Evolutionary conservation across 2,797 vertebrate species (phyloP).

Genomic region (Trematomus bernacchii): DNA sequence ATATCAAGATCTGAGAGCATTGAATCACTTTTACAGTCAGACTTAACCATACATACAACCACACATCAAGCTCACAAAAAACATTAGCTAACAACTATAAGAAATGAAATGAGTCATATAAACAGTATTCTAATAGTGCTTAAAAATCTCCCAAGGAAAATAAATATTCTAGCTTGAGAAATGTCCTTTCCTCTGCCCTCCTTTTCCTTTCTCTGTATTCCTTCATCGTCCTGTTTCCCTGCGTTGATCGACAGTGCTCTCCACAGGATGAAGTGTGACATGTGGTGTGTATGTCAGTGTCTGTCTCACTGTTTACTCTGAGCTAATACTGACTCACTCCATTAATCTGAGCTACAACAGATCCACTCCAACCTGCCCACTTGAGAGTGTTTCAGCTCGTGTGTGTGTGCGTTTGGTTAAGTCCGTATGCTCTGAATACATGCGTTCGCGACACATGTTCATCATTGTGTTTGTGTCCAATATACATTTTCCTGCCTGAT

Average conservation of each 20-base stretch:
- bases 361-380: constrained; percentile 74
- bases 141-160: constrained; percentile 11
- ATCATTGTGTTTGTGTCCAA: constrained; percentile 33
- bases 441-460: constrained; percentile 28
- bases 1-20: constrained; percentile 2
- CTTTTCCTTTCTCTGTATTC: constrained; percentile 7
- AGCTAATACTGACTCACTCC: constrained; percentile 82
- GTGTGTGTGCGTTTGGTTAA: constrained; percentile 9
- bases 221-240: constrained; percentile 15
- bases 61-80: constrained; percentile 17
- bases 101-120: background rate
- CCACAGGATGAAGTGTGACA: constrained; percentile 80
- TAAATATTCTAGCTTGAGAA: background rate
- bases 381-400: constrained; percentile 36
- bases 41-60: background rate
- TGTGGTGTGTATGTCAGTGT: constrained; percentile 81
- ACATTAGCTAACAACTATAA: background rate
- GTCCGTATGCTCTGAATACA: constrained; percentile 15
- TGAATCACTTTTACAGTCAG: constrained; percentile 10
- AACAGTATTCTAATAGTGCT: background rate
- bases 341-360: constrained; percentile 82
- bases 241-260: constrained; percentile 74
- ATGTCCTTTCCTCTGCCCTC: background rate
- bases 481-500: constrained; percentile 48
- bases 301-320: constrained; percentile 82